Conservation (phyloP, 2,113 vertebrate species). For the Solea solea region DNA sequence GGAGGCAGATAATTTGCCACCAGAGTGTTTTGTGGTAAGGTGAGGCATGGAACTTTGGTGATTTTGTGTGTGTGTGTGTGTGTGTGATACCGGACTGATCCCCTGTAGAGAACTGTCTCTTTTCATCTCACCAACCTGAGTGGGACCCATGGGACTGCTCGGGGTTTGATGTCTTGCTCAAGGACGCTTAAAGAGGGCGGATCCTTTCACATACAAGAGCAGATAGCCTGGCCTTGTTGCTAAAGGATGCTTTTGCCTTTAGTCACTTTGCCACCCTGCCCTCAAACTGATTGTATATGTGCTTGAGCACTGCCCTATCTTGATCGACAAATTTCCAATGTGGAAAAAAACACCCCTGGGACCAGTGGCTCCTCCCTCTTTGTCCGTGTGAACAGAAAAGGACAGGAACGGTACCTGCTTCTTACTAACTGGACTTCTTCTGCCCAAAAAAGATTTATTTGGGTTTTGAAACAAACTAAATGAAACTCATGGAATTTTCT, state of each 20-base stretch:
- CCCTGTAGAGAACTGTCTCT: slow-evolving; percentile 37
- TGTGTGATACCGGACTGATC: slow-evolving; percentile 56
- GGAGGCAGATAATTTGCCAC: slow-evolving; percentile 69
- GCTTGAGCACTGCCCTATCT: slow-evolving; percentile 27
- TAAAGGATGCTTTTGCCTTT: slow-evolving; percentile 42
- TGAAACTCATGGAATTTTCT: too few relatives aligned
- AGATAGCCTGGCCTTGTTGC: slow-evolving; percentile 35
- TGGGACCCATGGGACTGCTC: slow-evolving; percentile 37
- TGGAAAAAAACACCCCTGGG: slow-evolving; percentile 27
- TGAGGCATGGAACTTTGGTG: slow-evolving; percentile 67
- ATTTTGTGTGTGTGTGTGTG: slow-evolving; percentile 40
- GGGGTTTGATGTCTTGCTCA: slow-evolving; percentile 51
- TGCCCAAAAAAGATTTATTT: not conserved
- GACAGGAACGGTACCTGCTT: not conserved
- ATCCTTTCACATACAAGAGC: slow-evolving; percentile 29
- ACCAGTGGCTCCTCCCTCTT: slow-evolving; percentile 13
- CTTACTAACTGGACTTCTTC: not conserved
- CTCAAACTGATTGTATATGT: slow-evolving; percentile 14
- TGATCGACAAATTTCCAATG: slow-evolving; percentile 45
- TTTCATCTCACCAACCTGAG: slow-evolving; percentile 14
- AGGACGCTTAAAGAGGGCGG: slow-evolving; percentile 52
- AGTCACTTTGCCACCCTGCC: slow-evolving; percentile 30
- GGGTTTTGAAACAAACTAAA: not conserved
- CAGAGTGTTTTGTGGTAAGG: slow-evolving; percentile 66
- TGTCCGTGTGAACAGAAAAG: slow-evolving; percentile 1